Conservation (phyloP, 2,113 vertebrate species). For the Steatornis caripensis region DNA sequence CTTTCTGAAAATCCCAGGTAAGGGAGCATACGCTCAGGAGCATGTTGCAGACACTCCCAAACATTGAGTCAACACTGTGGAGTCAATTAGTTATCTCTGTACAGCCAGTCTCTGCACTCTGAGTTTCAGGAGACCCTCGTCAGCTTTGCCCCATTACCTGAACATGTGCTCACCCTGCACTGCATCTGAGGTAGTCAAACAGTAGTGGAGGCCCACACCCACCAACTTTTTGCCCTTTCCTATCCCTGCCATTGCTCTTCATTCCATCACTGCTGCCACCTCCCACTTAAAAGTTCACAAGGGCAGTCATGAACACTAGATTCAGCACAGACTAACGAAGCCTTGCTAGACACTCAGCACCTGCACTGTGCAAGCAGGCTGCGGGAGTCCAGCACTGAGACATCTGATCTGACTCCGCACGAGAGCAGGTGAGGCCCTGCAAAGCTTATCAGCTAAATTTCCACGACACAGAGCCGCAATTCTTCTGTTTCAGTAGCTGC, state of each 20-base stretch:
- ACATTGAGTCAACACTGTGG: background rate
- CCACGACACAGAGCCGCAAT: accelerated
- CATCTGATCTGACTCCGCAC: background rate
- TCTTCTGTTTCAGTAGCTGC: slow-evolving; percentile 9
- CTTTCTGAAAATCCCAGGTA: background rate
- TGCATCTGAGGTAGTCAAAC: background rate
- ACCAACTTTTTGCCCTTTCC: background rate
- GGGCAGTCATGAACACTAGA: background rate
- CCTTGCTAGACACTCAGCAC: background rate
- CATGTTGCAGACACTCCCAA: background rate
- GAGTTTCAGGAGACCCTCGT: background rate
- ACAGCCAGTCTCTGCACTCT: background rate
- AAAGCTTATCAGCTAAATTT: background rate
- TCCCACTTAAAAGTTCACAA: background rate
- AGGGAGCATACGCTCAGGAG: accelerated
- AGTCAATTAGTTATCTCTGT: background rate
- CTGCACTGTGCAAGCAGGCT: background rate
- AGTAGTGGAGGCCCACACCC: background rate
- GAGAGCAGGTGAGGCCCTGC: background rate
- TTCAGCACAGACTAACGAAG: background rate
- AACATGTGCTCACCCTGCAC: accelerated
- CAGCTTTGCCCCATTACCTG: background rate
- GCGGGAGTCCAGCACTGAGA: background rate
- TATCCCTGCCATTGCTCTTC: background rate
- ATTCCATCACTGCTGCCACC: background rate